Evolutionary conservation across 2,797 vertebrate species (phyloP).

Genomic region (Pangasius larnaudii): DNA sequence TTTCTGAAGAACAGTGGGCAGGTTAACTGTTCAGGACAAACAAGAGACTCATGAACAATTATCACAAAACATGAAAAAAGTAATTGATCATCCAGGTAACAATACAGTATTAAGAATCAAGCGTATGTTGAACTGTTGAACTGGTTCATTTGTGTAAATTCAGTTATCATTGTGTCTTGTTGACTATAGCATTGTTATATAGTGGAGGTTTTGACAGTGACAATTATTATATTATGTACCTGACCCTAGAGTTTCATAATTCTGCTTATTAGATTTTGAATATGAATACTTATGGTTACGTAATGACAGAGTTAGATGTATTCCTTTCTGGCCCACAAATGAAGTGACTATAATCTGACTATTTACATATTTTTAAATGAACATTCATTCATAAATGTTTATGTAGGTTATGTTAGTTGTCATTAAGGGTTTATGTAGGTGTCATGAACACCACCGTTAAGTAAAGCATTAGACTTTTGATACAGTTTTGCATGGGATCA

Average conservation of each 20-base stretch:
- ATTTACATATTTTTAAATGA: background rate
- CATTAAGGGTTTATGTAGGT: background rate
- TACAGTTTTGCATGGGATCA: background rate
- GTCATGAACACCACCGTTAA: background rate
- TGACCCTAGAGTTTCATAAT: background rate
- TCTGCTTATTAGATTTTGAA: slow-evolving; percentile 2
- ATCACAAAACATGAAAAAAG: too few relatives aligned
- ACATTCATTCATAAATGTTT: background rate
- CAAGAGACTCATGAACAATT: too few relatives aligned
- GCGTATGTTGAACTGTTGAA: too few relatives aligned
- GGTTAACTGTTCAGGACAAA: too few relatives aligned
- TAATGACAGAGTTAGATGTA: background rate
- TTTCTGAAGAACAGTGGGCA: too few relatives aligned
- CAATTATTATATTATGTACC: background rate
- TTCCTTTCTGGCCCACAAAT: background rate
- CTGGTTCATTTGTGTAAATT: too few relatives aligned
- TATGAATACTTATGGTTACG: background rate
- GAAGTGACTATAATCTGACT: background rate
- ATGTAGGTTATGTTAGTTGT: background rate
- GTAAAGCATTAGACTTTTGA: background rate
- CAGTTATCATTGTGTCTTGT: too few relatives aligned
- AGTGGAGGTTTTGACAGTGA: background rate
- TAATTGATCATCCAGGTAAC: too few relatives aligned
- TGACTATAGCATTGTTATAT: background rate
- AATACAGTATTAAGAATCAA: too few relatives aligned